Evolutionary conservation across 37 sponge, comb jelly and placozoan genomes (phyloP).

Genomic region (Tethya wilhelma): DNA sequence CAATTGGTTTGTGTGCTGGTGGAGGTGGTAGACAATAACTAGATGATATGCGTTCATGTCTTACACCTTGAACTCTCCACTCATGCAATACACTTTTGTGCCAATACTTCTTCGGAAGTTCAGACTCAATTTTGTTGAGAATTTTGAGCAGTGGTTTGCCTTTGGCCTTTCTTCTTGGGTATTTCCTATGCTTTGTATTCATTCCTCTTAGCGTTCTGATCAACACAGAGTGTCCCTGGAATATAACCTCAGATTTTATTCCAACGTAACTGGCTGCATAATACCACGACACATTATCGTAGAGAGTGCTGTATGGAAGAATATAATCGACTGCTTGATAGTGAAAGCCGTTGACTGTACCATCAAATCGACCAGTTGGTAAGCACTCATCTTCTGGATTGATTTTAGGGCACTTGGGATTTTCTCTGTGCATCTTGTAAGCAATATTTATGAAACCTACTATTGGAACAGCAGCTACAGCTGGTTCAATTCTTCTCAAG

Average conservation of each 20-base stretch:
- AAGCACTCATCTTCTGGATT: not conserved
- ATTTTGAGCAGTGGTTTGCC: not conserved
- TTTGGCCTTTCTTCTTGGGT: not conserved
- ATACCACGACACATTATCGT: slow-evolving; percentile 4
- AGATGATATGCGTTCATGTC: not conserved
- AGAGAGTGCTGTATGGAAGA: not conserved
- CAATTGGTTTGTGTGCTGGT: not conserved
- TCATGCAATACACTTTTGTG: not conserved
- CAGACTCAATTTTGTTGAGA: not conserved
- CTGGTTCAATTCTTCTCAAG: slow-evolving; percentile 1
- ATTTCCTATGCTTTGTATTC: not conserved
- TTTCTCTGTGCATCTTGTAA: not conserved
- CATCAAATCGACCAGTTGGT: not conserved
- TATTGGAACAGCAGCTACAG: not conserved
- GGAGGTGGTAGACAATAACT: slow-evolving; percentile 6
- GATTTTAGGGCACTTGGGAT: not conserved
- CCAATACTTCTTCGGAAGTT: not conserved
- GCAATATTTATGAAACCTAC: not conserved
- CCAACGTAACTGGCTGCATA: not conserved
- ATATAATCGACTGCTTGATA: slow-evolving; percentile 1
- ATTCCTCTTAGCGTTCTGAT: not conserved
- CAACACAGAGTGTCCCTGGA: not conserved
- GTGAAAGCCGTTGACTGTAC: slow-evolving; percentile 2
- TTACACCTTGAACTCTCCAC: not conserved
- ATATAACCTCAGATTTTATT: slow-evolving; percentile 1